These are phyloP conservation scores for Falco punctatus DNA, from an alignment of 2,113 vertebrate genomes.

Conservation along the genomic window DNA sequence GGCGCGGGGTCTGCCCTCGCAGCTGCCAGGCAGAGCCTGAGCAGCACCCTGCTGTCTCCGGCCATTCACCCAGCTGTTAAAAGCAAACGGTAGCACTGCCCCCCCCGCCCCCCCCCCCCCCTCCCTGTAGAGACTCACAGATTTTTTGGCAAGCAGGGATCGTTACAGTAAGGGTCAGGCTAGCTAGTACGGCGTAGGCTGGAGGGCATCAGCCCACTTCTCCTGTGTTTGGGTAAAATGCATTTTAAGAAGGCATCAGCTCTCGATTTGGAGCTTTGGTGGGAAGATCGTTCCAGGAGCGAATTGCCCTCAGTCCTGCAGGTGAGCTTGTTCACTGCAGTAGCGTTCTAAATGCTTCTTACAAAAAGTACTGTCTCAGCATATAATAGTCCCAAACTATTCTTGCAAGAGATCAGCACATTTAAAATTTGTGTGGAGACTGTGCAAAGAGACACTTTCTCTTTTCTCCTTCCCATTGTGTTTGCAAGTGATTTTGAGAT, in stretches of 20 bases:
- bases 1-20: neutral
- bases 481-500: neutral
- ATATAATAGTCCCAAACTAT: neutral
- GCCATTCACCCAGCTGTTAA: neutral
- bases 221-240: too few relatives aligned
- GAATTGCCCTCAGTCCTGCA: neutral
- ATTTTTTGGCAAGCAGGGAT: neutral
- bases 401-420: neutral
- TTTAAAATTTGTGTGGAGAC: neutral
- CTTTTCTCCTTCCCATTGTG: too few relatives aligned
- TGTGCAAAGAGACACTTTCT: neutral
- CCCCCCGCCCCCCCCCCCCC: neutral
- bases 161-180: neutral
- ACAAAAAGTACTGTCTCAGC: neutral
- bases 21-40: neutral
- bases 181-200: accelerated
- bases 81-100: neutral
- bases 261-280: neutral
- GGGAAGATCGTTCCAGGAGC: too few relatives aligned
- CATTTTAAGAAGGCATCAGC: neutral
- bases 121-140: accelerated
- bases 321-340: too few relatives aligned
- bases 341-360: accelerated
- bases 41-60: neutral
- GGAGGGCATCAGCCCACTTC: neutral